phyloP scores from a whole-genome alignment of 1,140 invertebrate species.

The Drosophila oshimai region DNA sequence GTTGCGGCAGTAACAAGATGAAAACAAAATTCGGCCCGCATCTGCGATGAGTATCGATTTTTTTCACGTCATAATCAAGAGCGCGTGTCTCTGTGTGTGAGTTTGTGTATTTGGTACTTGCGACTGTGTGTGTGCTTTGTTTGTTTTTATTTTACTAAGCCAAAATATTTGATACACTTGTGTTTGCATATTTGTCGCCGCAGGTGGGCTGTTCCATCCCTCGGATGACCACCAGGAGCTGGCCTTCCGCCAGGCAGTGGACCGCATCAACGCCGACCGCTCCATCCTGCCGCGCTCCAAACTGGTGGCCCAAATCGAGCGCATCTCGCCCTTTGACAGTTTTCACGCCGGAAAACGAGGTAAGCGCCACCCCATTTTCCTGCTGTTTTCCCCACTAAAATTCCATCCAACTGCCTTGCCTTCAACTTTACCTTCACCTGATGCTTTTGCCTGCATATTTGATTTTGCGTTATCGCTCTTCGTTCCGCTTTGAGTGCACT shows the following conservation, averaged over 20 bases:
- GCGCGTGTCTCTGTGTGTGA: slow-evolving; percentile 43
- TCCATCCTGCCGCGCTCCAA: slow-evolving; percentile 91
- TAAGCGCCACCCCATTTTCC: slow-evolving; percentile 80
- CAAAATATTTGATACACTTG: neutral
- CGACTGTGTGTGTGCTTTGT: slow-evolving; percentile 31
- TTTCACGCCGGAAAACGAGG: slow-evolving; percentile 96
- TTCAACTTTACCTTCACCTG: slow-evolving; percentile 24
- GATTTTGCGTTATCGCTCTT: neutral
- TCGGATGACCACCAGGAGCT: slow-evolving; percentile 87
- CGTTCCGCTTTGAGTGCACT: neutral
- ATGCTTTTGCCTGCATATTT: slow-evolving; percentile 21
- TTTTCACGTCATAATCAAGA: slow-evolving; percentile 68
- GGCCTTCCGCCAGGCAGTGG: slow-evolving; percentile 94
- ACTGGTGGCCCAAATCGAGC: slow-evolving; percentile 92
- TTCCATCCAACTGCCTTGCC: neutral
- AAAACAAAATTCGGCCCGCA: slow-evolving; percentile 17
- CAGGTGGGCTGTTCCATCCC: slow-evolving; percentile 95
- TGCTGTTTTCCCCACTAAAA: neutral
- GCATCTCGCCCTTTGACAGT: slow-evolving; percentile 93
- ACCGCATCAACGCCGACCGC: slow-evolving; percentile 92
- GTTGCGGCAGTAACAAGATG: neutral
- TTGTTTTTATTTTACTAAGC: slow-evolving; percentile 32
- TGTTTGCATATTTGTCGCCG: neutral
- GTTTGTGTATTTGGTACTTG: slow-evolving; percentile 19
- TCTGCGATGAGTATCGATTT: slow-evolving; percentile 66